These are phyloP conservation scores for Schrankia costaestrigalis DNA, from an alignment of 2,888 invertebrate species.

Conservation along the genomic window DNA sequence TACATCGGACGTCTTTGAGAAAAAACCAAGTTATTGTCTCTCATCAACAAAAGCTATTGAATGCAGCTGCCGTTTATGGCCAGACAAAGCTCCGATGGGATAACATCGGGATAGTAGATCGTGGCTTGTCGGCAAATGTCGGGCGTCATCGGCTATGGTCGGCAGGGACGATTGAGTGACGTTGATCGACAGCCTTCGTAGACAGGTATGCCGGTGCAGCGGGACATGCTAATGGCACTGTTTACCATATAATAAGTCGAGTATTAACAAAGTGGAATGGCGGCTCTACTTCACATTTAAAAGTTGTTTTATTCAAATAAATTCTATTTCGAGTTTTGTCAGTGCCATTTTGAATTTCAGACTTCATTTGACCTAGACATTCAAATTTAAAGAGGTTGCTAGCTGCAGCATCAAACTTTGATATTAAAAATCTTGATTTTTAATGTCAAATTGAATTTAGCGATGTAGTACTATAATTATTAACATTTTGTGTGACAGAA, in stretches of 20 bases:
- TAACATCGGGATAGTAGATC: constrained; percentile 62
- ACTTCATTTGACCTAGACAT: constrained; percentile 13
- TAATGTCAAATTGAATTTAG: no score
- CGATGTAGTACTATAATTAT: no score
- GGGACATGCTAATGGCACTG: constrained; percentile 74
- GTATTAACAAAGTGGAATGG: constrained; percentile 51
- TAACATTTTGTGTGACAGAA: no score
- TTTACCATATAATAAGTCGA: constrained; percentile 76
- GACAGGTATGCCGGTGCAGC: constrained; percentile 49
- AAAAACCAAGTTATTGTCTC: constrained; percentile 54
- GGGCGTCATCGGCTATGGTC: constrained; percentile 44
- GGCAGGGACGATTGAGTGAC: constrained; percentile 55
- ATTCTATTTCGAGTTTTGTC: constrained; percentile 33
- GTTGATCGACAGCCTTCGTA: constrained; percentile 68
- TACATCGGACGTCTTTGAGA: constrained; percentile 32
- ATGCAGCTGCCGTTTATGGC: constrained; percentile 68
- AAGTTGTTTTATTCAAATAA: constrained; percentile 40
- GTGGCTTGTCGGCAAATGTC: constrained; percentile 61
- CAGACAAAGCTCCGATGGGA: constrained; percentile 69
- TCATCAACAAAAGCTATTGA: constrained; percentile 62
- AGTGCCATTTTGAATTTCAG: constrained; percentile 16
- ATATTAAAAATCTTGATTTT: no score
- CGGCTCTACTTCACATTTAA: constrained; percentile 38
- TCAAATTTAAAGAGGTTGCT: neutral
- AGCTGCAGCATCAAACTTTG: neutral